These are phyloP conservation scores for Oithona nana DNA, from an alignment of 2,888 invertebrate genomes.

Conservation along the genomic window DNA sequence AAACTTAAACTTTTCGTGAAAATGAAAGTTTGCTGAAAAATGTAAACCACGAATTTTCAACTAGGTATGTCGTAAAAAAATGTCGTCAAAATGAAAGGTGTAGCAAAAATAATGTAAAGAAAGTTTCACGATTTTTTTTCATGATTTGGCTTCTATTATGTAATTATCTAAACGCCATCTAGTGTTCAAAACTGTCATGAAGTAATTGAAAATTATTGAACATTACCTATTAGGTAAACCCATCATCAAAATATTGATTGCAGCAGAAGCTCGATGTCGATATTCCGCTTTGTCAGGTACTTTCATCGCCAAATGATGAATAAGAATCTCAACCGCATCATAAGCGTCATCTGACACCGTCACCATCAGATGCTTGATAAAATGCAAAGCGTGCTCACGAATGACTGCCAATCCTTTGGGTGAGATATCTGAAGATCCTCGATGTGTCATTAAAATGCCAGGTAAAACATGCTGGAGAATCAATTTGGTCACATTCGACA, in stretches of 20 bases:
- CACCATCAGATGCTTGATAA: slow-evolving; percentile 20
- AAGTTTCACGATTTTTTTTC: too few species aligned
- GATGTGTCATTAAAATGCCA: slow-evolving; percentile 20
- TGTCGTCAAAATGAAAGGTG: too few species aligned
- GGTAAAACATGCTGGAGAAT: slow-evolving; percentile 21
- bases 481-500: slow-evolving; percentile 18
- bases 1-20: too few species aligned
- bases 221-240: slow-evolving; percentile 25
- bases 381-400: slow-evolving; percentile 21
- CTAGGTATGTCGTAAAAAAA: too few species aligned
- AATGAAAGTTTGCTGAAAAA: too few species aligned
- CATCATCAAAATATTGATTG: slow-evolving; percentile 26
- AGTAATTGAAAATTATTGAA: slow-evolving; percentile 28
- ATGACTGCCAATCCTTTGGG: slow-evolving; percentile 20
- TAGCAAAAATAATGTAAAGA: too few species aligned
- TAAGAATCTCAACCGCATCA: slow-evolving; percentile 25
- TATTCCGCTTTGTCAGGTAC: slow-evolving; percentile 32
- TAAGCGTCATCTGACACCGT: slow-evolving; percentile 22
- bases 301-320: slow-evolving; percentile 31
- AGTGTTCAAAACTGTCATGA: too few species aligned
- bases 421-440: slow-evolving; percentile 20
- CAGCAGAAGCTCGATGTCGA: slow-evolving; percentile 28
- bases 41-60: too few species aligned
- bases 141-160: too few species aligned
- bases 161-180: too few species aligned